phyloP scores from a whole-genome alignment of 1,140 invertebrate genomes.

The Rhopalosiphum padi region DNA sequence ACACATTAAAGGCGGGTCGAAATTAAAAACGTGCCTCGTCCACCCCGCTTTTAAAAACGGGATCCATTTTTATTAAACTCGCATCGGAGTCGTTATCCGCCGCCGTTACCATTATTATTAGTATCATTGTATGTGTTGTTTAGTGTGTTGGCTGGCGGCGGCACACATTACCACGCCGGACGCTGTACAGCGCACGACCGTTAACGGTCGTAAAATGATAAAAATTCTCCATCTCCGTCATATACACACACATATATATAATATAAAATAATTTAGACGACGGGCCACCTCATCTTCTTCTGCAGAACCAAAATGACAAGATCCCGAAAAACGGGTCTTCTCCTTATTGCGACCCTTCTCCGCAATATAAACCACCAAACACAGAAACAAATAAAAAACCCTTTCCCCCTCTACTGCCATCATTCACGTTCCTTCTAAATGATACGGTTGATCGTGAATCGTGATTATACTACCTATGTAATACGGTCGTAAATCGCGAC shows the following conservation, averaged over 20 bases:
- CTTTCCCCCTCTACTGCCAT: neutral
- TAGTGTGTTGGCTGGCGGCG: neutral
- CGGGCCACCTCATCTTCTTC: neutral
- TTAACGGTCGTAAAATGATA: constrained; percentile 57
- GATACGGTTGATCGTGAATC: neutral
- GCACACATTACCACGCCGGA: neutral
- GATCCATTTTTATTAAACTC: constrained; percentile 55
- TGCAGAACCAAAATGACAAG: neutral
- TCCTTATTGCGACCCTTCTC: neutral
- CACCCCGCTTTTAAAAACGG: constrained; percentile 44
- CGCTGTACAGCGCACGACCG: neutral
- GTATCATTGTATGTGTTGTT: constrained; percentile 28
- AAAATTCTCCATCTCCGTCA: constrained; percentile 15
- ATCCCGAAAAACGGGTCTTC: neutral
- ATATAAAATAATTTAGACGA: constrained; percentile 6
- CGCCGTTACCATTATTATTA: constrained; percentile 53
- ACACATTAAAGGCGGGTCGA: constrained; percentile 39
- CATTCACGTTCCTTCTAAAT: neutral
- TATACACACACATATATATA: too few species aligned
- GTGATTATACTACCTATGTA: too few species aligned
- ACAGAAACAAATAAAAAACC: neutral
- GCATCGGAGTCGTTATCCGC: constrained; percentile 41
- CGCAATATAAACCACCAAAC: neutral
- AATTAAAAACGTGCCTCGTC: constrained; percentile 57
- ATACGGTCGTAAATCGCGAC: too few species aligned